A percentile compares a stretch with the other conserved stretches of the same genome.
Conservation (phyloP, 2,888 invertebrate genomes). For the Epiperipatus broadwayi region DNA sequence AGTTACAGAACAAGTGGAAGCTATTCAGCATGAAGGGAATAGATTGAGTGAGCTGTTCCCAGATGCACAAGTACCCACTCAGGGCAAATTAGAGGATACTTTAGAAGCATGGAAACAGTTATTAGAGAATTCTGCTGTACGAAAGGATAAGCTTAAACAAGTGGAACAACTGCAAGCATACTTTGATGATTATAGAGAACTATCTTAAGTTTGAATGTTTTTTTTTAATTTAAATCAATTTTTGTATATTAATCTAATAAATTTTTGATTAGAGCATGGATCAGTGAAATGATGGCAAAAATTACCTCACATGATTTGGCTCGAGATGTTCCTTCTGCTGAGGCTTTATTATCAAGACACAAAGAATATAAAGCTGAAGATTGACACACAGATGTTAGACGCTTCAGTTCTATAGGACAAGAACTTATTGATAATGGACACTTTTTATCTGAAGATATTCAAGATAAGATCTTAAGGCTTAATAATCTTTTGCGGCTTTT, state of each 20-base stretch:
- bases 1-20: conserved; percentile 57
- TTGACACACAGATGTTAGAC: conserved; percentile 58
- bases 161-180: conserved; percentile 83
- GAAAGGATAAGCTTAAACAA: conserved; percentile 62
- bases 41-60: conserved; percentile 72
- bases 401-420: conserved; percentile 56
- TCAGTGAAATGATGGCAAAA: conserved; percentile 80
- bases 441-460: conserved; percentile 63
- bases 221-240: too few relatives aligned
- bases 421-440: conserved; percentile 59
- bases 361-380: conserved; percentile 70
- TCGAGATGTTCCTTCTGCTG: conserved; percentile 64
- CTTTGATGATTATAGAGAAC: conserved; percentile 74
- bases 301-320: conserved; percentile 71
- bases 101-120: conserved; percentile 64
- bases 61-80: conserved; percentile 82
- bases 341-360: conserved; percentile 60
- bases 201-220: conserved; percentile 36
- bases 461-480: conserved; percentile 54
- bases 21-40: conserved; percentile 42
- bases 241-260: too few relatives aligned
- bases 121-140: conserved; percentile 46
- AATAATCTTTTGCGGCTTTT: conserved; percentile 47
- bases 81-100: conserved; percentile 72
- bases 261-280: conserved; percentile 87